phyloP scores from a whole-genome alignment of 2,113 vertebrate species.

The Dasypus novemcinctus region DNA sequence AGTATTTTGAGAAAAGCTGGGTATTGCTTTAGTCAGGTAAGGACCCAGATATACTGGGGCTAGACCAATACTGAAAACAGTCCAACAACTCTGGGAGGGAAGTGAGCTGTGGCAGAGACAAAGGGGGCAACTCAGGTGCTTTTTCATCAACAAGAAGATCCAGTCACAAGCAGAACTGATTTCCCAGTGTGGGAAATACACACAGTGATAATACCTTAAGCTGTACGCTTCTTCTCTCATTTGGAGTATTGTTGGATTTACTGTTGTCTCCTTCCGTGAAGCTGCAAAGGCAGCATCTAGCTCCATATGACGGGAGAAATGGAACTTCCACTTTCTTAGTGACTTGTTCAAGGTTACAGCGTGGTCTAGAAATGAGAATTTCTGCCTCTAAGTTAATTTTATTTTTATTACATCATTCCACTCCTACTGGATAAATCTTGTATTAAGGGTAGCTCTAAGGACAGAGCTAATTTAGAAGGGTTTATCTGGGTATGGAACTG shows the following conservation, averaged over 20 bases:
- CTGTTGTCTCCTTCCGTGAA: background rate
- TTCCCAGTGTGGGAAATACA: background rate
- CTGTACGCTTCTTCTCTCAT: background rate
- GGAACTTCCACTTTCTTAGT: background rate
- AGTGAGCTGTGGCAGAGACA: background rate
- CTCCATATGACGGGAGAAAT: background rate
- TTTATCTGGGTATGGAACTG: background rate
- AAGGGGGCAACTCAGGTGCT: background rate
- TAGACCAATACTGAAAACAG: background rate
- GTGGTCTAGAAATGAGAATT: conserved; percentile 50
- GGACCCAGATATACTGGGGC: background rate
- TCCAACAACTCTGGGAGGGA: background rate
- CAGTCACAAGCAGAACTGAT: background rate
- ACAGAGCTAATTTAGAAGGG: conserved; percentile 29
- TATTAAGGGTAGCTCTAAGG: conserved; percentile 42
- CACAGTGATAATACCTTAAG: background rate
- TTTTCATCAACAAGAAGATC: background rate
- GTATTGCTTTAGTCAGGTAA: background rate
- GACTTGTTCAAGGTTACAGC: conserved; percentile 56
- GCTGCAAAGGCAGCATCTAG: background rate
- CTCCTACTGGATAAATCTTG: conserved; percentile 13
- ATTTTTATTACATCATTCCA: conserved; percentile 5
- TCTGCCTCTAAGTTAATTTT: background rate
- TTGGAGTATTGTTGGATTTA: background rate
- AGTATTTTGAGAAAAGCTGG: background rate